phyloP scores from a whole-genome alignment of 2,888 invertebrate genomes.

The Hololepta plana region DNA sequence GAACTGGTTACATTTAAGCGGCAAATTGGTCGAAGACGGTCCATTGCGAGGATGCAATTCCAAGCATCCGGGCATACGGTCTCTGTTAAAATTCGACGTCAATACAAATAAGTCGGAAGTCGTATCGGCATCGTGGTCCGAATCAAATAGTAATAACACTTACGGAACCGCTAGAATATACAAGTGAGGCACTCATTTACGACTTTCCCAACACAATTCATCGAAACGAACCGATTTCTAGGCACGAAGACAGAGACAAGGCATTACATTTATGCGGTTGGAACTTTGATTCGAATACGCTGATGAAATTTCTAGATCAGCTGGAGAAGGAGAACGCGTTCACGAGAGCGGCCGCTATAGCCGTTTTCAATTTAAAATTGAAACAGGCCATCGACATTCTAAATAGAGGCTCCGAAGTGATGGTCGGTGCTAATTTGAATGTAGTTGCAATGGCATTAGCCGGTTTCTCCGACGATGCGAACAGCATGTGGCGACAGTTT shows the following conservation, averaged over 20 bases:
- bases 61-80: conserved; percentile 43
- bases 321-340: conserved; percentile 56
- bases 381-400: conserved; percentile 73
- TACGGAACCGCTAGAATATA: conserved; percentile 34
- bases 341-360: conserved; percentile 77
- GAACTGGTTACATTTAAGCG: conserved; percentile 63
- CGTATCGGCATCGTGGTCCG: conserved; percentile 41
- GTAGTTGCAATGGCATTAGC: conserved; percentile 65
- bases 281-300: conserved; percentile 49
- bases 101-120: conserved; percentile 37
- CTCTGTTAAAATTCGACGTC: conserved; percentile 35
- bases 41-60: conserved; percentile 33
- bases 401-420: conserved; percentile 40
- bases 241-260: conserved; percentile 57
- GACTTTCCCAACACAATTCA: background rate
- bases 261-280: conserved; percentile 81
- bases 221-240: conserved; percentile 16
- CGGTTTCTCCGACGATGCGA: conserved; percentile 60
- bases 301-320: conserved; percentile 37
- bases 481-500: conserved; percentile 60
- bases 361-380: conserved; percentile 76
- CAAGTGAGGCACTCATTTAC: conserved; percentile 23
- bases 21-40: conserved; percentile 49
- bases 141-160: conserved; percentile 36
- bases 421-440: conserved; percentile 27